Evolutionary conservation across 2,797 vertebrate genomes (phyloP).

Genomic region (Coccyzus lansbergi): DNA sequence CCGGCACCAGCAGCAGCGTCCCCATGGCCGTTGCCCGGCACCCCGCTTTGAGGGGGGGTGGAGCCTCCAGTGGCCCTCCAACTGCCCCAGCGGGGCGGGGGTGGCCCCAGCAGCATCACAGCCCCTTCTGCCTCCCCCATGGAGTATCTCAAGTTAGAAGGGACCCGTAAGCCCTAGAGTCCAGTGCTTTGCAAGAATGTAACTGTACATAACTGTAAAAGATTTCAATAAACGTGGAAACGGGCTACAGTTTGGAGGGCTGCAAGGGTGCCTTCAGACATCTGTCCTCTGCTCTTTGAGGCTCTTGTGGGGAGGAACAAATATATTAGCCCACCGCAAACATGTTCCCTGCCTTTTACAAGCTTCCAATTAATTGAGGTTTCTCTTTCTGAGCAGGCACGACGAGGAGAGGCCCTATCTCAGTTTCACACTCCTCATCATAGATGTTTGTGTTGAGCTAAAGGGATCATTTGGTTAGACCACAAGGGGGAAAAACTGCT

Average conservation of each 20-base stretch:
- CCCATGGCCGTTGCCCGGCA: background rate
- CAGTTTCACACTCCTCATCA: background rate
- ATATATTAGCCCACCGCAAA: background rate
- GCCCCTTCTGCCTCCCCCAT: too few species aligned
- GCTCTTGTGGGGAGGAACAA: background rate
- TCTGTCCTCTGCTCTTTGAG: background rate
- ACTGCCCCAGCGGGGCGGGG: background rate
- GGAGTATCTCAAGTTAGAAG: too few species aligned
- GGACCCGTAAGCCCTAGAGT: too few species aligned
- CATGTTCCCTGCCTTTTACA: background rate
- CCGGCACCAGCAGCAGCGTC: background rate
- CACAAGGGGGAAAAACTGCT: background rate
- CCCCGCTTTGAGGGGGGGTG: background rate
- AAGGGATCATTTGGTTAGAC: background rate
- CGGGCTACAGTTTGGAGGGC: accelerated
- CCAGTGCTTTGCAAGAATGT: too few species aligned
- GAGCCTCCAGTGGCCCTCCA: background rate
- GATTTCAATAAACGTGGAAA: background rate
- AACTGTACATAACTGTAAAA: too few species aligned
- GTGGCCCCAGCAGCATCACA: background rate
- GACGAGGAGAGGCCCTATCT: accelerated
- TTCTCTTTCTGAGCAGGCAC: background rate
- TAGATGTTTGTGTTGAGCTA: background rate
- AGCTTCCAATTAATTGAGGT: background rate
- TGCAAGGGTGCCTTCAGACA: accelerated